Evolutionary conservation across 2,113 vertebrate species (phyloP), one percentile per base, ranked within the genome.

Genomic region (Poeciliopsis prolifica): DNA sequence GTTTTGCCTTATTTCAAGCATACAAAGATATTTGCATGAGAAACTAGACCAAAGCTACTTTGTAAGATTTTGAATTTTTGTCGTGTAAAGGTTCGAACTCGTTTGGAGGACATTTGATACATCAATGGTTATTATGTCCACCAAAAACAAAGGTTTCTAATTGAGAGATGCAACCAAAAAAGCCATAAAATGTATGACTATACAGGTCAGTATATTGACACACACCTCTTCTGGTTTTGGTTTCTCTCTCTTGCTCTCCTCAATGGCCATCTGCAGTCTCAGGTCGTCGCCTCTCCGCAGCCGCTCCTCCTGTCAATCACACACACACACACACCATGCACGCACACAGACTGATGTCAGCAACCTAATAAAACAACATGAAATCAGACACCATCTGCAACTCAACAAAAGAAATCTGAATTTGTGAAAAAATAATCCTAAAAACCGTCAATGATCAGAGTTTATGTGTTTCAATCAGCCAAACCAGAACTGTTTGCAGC

Each of bases 251-350:
- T 87, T 96, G 92, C 96, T 97, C 91, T 98, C 97, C 83, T 98
- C 97, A 0, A 98, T 95, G 78, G 97, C 97, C 96, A 98, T 97
- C 92, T 97, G 96, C 74, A 98, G 94, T 78, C 97, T 94, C 77
- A 98, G 93, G 88, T 98, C 96, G 1, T 98, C 96, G 15, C 97
- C 97, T 13, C 97, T 92, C 22, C 96, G 95, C 81, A 98, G 94
- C 61, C 97, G 91, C 81, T 97, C 96, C 84, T 98, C 97, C 97
- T 98, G 89, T 64, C 83, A 90, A 93, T 80, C 74, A 93, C 70
- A 62, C 31, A 64, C 85, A 92, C 67, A 89, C 48, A 87, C 48
- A 87, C 60, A 62, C 42, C 86, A 92, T 70, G 87, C 61, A 88
- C 37, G 48, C 86, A 92, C 69, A 89, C 54, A 88, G 31, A 83